Base-by-base conservation (phyloP, 2,113 vertebrate species). In the Sinocyclocheilus rhinocerous region DNA sequence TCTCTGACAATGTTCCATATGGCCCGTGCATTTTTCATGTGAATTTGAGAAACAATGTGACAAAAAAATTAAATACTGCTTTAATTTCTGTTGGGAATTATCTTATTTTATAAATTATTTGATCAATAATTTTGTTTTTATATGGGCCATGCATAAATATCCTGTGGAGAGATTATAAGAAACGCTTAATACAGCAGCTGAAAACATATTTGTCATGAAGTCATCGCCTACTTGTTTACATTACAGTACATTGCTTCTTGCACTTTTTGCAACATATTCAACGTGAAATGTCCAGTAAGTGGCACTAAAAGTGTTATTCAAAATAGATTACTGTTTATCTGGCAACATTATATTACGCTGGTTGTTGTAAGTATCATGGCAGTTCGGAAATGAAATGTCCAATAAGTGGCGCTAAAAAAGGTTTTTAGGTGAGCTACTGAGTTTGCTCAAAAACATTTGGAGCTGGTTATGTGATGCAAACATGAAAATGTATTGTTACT, bases 11-110 rank as follows among this genome's bases (percentile, higher is more conserved):
- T 18, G 4, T 20, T 78, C 85, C 86, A 85, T 82, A 87, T 89
- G 85, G 72, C 52, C 61, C 63, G 55, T 89, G 84, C 81, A 88
- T 12, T 89, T 90, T 84, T 91, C 90, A 81, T 3, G 82, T 33
- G 81, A 75, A 87, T 90, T 61, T 90, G 89, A 91, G 84, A 89
- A 91, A 94, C 89, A 90, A 70, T 91, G 92, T 93, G 7, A 42
- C 42, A 42, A 42, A 42, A 42, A 42, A 8, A 42, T 9, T 39
- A 42, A 42, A 42, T 42, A 9, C 42, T 42, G 42, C 42, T 42
- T 42, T 42, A 42, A 42, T 42, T 42, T 42, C 7, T 42, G 8
- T 9, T 42, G 7, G 7, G 1, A 42, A 42, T 42, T 39, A 39
- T 39, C 7, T 42, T 42, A 42, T 42, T 42, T 42, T 42, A 42